Conservation (phyloP, 2,888 invertebrate genomes). For the Liposcelis brunnea region DNA sequence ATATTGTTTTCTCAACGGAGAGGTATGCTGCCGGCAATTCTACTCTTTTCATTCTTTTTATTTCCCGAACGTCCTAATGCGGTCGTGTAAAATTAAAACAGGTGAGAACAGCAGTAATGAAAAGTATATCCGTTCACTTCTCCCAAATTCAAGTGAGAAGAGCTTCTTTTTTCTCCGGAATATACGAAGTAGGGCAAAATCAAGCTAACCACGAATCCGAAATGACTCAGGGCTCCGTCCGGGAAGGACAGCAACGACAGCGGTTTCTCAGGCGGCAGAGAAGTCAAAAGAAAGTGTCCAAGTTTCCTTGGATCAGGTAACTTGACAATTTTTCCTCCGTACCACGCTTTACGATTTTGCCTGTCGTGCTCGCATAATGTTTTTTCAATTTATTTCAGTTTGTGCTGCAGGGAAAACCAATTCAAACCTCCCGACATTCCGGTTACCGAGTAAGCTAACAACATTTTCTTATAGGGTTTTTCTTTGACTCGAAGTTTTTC, state of each 20-base stretch:
- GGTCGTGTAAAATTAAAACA: slow-evolving; percentile 10
- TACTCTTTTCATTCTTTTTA: not conserved
- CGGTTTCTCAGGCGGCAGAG: not conserved
- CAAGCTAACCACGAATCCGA: slow-evolving; percentile 1
- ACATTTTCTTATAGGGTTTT: no score
- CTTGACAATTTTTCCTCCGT: not conserved
- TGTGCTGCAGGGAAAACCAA: slow-evolving; percentile 1
- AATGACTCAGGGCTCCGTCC: not conserved
- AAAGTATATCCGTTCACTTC: slow-evolving; percentile 20
- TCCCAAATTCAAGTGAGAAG: slow-evolving; percentile 18
- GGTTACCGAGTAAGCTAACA: not conserved
- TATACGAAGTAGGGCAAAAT: slow-evolving; percentile 14
- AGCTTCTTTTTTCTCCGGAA: slow-evolving; percentile 20
- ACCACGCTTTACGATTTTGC: not conserved
- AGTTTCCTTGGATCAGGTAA: not conserved
- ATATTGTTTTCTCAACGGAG: slow-evolving; percentile 69
- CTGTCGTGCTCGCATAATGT: not conserved
- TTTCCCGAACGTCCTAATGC: not conserved
- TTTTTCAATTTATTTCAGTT: not conserved
- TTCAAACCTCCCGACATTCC: not conserved
- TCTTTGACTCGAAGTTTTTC: no score
- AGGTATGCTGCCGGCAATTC: slow-evolving; percentile 33
- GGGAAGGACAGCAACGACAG: not conserved
- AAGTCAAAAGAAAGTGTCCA: not conserved
- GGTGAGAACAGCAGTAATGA: slow-evolving; percentile 20